Conservation (phyloP, 2,797 vertebrate genomes). For the Pseudochirops corinnae region DNA sequence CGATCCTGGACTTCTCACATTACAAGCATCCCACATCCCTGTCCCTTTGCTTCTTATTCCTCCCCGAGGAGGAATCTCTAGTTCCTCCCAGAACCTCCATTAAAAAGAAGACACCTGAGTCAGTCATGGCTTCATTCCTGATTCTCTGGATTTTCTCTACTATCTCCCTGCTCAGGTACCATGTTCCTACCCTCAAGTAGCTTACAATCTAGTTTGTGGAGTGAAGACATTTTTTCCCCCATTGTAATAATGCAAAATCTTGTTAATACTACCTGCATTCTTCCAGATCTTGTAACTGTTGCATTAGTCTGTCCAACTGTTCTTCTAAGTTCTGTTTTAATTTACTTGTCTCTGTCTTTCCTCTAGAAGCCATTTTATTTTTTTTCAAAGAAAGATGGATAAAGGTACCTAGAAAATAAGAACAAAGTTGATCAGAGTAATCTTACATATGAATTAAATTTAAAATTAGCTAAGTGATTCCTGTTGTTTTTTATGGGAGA, state of each 20-base stretch:
- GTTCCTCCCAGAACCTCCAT: background rate
- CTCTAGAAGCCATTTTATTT: constrained; percentile 94
- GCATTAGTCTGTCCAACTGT: constrained; percentile 97
- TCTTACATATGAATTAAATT: constrained; percentile 19
- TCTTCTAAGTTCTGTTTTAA: constrained; percentile 97
- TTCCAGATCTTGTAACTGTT: constrained; percentile 97
- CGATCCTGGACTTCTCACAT: background rate
- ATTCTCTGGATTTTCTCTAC: background rate
- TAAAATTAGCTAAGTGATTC: constrained; percentile 29
- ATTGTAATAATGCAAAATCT: background rate
- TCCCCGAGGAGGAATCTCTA: background rate
- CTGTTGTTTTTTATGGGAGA: constrained; percentile 34
- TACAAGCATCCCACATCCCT: background rate
- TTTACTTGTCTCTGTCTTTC: constrained; percentile 96
- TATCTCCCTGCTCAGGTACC: background rate
- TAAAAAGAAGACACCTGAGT: background rate
- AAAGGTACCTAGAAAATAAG: constrained; percentile 27
- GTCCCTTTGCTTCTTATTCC: background rate
- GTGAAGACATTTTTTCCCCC: background rate
- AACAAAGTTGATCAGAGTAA: constrained; percentile 47
- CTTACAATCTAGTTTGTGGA: background rate
- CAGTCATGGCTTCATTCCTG: background rate
- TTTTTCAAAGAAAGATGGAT: constrained; percentile 26
- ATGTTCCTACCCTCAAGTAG: background rate
- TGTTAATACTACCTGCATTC: constrained; percentile 92